phyloP scores from a whole-genome alignment of 1,140 invertebrate genomes.

The Choristoneura fumiferana region DNA sequence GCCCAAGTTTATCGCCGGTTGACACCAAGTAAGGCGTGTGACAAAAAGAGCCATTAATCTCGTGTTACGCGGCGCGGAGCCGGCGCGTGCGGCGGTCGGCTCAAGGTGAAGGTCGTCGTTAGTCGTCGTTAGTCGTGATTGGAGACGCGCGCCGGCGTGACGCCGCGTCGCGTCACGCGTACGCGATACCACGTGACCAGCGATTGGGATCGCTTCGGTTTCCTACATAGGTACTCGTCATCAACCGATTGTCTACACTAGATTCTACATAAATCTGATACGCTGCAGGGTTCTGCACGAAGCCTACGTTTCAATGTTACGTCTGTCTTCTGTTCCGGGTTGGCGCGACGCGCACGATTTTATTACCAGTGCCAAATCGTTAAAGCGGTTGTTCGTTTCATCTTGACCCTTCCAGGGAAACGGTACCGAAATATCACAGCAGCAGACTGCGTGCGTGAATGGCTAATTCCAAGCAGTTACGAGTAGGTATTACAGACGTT shows the following conservation, averaged over 20 bases:
- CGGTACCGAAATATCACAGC: too few species aligned
- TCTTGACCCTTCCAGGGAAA: too few species aligned
- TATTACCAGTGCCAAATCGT: too few species aligned
- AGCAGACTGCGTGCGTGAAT: too few species aligned
- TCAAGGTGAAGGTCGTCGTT: constrained; percentile 63
- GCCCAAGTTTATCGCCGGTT: constrained; percentile 11
- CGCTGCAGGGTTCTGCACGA: too few species aligned
- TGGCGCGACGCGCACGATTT: too few species aligned
- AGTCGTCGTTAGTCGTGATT: constrained; percentile 31
- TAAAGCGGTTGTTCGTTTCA: too few species aligned
- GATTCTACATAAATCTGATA: not conserved
- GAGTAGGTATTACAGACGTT: too few species aligned
- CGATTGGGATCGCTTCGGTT: too few species aligned
- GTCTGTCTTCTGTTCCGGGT: too few species aligned
- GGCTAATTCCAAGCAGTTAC: too few species aligned
- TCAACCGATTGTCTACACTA: not conserved
- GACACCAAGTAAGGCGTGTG: constrained; percentile 42
- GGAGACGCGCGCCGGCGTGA: constrained; percentile 30
- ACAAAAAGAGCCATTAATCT: constrained; percentile 51
- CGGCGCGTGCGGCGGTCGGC: constrained; percentile 45
- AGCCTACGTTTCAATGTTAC: too few species aligned
- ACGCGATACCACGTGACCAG: not conserved
- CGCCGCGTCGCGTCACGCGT: constrained; percentile 50
- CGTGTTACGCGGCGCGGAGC: constrained; percentile 33
- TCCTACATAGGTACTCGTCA: not conserved